These are phyloP conservation scores for Holothuria scabra DNA, from an alignment of 53 echinoderm and acorn worm genomes.

Conservation along the genomic window DNA sequence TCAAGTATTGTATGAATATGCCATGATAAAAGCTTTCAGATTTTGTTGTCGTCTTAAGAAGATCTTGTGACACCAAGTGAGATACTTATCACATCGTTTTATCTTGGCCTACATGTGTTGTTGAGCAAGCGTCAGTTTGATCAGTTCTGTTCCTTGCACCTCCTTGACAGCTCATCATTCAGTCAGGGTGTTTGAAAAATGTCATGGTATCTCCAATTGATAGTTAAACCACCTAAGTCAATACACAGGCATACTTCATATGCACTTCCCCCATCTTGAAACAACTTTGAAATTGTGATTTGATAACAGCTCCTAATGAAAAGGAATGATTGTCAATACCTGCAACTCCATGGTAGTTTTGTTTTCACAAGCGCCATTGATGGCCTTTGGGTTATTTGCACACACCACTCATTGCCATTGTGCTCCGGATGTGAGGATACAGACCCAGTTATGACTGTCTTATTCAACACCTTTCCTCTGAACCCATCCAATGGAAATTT, in stretches of 20 bases:
- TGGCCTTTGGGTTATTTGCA: slow-evolving; percentile 32
- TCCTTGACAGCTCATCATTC: no score
- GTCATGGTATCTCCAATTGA: no score
- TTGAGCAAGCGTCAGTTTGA: no score
- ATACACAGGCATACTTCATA: slow-evolving; percentile 13
- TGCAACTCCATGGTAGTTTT: neutral
- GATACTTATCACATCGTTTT: no score
- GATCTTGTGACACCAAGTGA: no score
- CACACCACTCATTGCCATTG: slow-evolving; percentile 15
- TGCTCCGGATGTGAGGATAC: slow-evolving; percentile 17
- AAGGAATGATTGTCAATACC: neutral
- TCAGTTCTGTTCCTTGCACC: no score
- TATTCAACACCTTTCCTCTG: slow-evolving; percentile 12
- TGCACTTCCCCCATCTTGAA: slow-evolving; percentile 21
- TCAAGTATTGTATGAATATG: no score
- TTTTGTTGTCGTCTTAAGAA: no score
- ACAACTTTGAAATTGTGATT: slow-evolving; percentile 49
- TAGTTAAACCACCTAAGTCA: slow-evolving; percentile 38
- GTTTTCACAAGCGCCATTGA: slow-evolving; percentile 28
- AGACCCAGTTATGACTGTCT: slow-evolving; percentile 13
- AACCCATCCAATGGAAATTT: no score
- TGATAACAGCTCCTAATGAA: slow-evolving; percentile 34
- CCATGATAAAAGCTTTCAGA: no score
- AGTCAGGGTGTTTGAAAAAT: no score
- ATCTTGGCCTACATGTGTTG: no score